phyloP scores from a whole-genome alignment of 30 jellyfish, hydroid and myxozoan species.

The Chrysaora quinquecirrha region DNA sequence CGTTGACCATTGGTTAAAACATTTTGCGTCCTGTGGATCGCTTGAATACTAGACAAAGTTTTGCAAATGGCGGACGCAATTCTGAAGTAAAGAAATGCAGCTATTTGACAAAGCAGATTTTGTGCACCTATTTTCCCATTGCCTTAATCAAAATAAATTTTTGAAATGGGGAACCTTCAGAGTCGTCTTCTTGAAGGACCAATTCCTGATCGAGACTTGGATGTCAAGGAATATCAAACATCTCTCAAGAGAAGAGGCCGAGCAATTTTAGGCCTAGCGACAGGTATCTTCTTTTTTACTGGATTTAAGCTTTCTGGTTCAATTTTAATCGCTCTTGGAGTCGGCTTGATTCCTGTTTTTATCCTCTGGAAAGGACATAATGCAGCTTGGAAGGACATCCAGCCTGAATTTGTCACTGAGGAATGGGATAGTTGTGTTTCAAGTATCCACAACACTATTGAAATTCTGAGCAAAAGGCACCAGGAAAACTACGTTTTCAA shows the following conservation, averaged over 20 bases:
- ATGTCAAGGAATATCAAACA: constrained; percentile 44
- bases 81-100: no score
- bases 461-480: constrained; percentile 44
- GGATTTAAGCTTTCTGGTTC: constrained; percentile 43
- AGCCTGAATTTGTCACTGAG: constrained; percentile 45
- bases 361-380: constrained; percentile 55
- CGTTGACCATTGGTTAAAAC: background rate
- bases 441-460: constrained; percentile 39
- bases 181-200: constrained; percentile 60
- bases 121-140: no score
- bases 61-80: no score
- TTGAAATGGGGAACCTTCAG: constrained; percentile 35
- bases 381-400: constrained; percentile 60
- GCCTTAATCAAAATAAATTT: no score
- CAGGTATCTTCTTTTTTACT: constrained; percentile 22
- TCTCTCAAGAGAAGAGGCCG: constrained; percentile 42
- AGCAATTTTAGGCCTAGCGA: constrained; percentile 3
- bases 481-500: constrained; percentile 27
- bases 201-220: constrained; percentile 23
- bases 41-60: no score
- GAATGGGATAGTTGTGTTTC: constrained; percentile 61
- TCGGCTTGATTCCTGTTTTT: constrained; percentile 43
- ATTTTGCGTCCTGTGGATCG: background rate
- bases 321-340: constrained; percentile 13
- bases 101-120: no score